phyloP scores from a whole-genome alignment of 2,113 vertebrate species.

The Bufo bufo region DNA sequence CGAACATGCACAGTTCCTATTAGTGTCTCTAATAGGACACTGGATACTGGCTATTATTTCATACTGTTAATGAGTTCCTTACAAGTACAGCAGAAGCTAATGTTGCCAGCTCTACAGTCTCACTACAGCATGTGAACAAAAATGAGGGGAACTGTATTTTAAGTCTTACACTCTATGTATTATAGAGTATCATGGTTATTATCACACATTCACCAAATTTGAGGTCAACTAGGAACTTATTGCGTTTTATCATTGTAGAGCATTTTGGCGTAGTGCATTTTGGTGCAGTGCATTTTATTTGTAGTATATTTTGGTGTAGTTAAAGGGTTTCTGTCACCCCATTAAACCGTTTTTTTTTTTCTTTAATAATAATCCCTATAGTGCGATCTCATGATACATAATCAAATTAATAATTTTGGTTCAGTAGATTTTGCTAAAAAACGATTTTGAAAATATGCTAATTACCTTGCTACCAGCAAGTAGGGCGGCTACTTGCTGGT shows the following conservation, averaged over 20 bases:
- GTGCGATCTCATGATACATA: too few relatives aligned
- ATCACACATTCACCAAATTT: neutral
- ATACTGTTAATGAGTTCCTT: constrained; percentile 49
- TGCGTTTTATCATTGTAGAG: neutral
- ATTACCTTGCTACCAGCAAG: too few relatives aligned
- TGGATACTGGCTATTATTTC: constrained; percentile 50
- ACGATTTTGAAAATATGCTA: too few relatives aligned
- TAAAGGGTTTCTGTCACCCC: too few relatives aligned
- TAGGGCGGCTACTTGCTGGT: too few relatives aligned
- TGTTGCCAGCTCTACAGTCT: constrained; percentile 27
- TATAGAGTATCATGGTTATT: neutral
- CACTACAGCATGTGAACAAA: constrained; percentile 13
- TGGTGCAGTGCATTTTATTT: too few relatives aligned
- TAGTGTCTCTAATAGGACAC: constrained; percentile 45
- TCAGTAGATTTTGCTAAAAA: too few relatives aligned
- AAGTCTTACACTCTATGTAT: neutral
- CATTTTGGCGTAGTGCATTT: neutral
- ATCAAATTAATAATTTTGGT: too few relatives aligned
- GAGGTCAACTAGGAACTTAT: neutral
- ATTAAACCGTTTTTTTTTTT: too few relatives aligned
- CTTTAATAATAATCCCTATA: too few relatives aligned
- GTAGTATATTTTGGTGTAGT: too few relatives aligned
- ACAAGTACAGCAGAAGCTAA: constrained; percentile 41
- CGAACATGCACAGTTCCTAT: constrained; percentile 44
- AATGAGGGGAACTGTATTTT: neutral